These are phyloP conservation scores for Mesochorus sp. DNA, from an alignment of 2,888 invertebrate genomes.

Conservation along the genomic window DNA sequence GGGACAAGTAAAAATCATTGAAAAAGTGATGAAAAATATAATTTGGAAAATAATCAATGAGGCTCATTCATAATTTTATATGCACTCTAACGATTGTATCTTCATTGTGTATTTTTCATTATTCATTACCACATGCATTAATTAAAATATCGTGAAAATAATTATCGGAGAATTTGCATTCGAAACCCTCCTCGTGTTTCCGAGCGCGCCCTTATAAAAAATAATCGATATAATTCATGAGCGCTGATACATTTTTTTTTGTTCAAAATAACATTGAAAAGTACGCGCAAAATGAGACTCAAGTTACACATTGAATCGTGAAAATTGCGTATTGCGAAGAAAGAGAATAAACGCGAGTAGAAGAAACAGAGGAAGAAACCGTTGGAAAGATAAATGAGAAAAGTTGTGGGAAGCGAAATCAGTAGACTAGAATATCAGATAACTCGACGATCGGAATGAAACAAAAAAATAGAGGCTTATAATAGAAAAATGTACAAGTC, in stretches of 20 bases:
- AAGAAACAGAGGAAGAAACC: background rate
- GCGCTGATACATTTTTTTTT: background rate
- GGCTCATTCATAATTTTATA: no score
- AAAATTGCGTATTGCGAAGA: background rate
- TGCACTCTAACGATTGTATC: no score
- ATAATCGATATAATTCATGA: no score
- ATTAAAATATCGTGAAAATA: background rate
- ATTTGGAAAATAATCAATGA: no score
- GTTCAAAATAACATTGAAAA: background rate
- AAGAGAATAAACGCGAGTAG: background rate
- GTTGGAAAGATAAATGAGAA: slow-evolving; percentile 5
- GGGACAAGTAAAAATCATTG: no score
- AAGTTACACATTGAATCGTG: background rate
- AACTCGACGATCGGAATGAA: background rate
- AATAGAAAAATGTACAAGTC: background rate
- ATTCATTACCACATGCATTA: background rate
- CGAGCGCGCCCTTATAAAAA: no score
- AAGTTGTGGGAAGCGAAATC: background rate
- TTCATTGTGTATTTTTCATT: no score
- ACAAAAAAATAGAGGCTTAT: background rate
- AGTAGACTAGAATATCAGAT: background rate
- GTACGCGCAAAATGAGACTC: background rate
- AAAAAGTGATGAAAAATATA: no score
- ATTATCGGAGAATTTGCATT: background rate
- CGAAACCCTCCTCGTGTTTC: no score